Evolutionary conservation across 2,797 vertebrate genomes (phyloP).

Genomic region (Chelidonichthys spinosus): DNA sequence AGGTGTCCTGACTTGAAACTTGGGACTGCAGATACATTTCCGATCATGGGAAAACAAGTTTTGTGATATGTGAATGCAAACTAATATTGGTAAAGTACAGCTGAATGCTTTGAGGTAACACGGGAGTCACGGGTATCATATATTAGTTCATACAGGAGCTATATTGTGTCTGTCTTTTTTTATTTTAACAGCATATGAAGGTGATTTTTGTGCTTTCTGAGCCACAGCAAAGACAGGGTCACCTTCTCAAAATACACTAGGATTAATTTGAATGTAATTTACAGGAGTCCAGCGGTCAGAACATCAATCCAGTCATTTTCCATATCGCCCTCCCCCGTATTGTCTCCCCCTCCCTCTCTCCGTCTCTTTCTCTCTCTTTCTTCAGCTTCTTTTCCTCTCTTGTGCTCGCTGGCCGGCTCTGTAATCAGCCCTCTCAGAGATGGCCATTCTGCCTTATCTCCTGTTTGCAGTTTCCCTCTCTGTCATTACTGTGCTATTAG

Average conservation of each 20-base stretch:
- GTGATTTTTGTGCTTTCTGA: neutral
- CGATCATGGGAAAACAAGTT: neutral
- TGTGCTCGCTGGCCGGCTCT: conserved; percentile 38
- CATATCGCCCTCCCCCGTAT: conserved; percentile 1
- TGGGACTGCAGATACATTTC: neutral
- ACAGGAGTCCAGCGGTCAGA: conserved; percentile 25
- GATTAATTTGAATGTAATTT: conserved; percentile 5
- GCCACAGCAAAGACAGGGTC: neutral
- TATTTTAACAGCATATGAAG: neutral
- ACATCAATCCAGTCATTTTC: conserved; percentile 21
- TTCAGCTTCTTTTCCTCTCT: conserved; percentile 24
- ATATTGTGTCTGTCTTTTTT: neutral
- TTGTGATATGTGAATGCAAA: neutral
- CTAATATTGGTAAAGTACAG: neutral
- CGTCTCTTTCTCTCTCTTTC: neutral
- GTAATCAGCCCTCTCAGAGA: conserved; percentile 68
- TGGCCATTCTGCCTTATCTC: conserved; percentile 77
- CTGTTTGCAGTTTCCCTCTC: conserved; percentile 73
- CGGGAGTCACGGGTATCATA: neutral
- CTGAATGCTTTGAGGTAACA: neutral
- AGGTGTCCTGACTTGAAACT: conserved; percentile 5
- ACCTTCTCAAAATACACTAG: conserved; percentile 10
- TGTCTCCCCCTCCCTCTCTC: conserved; percentile 1
- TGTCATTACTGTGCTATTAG: conserved; percentile 76
- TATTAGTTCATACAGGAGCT: neutral